phyloP scores from a whole-genome alignment of 1,140 invertebrate genomes.

The Drosophila hydei region DNA sequence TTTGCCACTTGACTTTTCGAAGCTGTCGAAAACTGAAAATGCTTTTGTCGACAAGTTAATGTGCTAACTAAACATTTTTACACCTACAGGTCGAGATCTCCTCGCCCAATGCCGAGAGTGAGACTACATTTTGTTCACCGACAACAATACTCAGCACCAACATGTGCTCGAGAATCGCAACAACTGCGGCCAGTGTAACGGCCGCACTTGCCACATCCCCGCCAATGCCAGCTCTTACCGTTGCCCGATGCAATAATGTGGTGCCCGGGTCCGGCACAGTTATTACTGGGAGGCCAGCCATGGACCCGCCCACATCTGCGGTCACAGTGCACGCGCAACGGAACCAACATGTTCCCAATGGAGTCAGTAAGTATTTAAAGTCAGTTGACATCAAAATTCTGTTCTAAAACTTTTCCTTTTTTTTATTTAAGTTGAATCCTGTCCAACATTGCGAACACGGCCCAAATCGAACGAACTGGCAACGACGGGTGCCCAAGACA shows the following conservation, averaged over 20 bases:
- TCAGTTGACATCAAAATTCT: neutral
- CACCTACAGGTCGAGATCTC: conserved; percentile 79
- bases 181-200: conserved; percentile 76
- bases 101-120: conserved; percentile 88
- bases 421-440: conserved; percentile 60
- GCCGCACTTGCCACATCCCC: conserved; percentile 62
- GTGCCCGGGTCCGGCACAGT: conserved; percentile 6
- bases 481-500: conserved; percentile 46
- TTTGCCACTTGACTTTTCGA: conserved; percentile 7
- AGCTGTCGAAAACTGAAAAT: conserved; percentile 6
- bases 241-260: conserved; percentile 20
- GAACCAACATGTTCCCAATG: conserved; percentile 1
- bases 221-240: conserved; percentile 54
- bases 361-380: conserved; percentile 36
- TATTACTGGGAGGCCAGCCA: neutral
- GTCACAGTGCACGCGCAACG: conserved; percentile 5
- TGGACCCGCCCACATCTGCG: conserved; percentile 17
- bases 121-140: conserved; percentile 83
- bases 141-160: conserved; percentile 82
- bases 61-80: conserved; percentile 13
- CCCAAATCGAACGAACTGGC: conserved; percentile 72
- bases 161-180: conserved; percentile 83
- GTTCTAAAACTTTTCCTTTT: neutral
- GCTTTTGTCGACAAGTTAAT: conserved; percentile 5
- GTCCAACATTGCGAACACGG: conserved; percentile 64